Conservation (phyloP, 2,797 vertebrate genomes). For the Gambelia wislizenii region DNA sequence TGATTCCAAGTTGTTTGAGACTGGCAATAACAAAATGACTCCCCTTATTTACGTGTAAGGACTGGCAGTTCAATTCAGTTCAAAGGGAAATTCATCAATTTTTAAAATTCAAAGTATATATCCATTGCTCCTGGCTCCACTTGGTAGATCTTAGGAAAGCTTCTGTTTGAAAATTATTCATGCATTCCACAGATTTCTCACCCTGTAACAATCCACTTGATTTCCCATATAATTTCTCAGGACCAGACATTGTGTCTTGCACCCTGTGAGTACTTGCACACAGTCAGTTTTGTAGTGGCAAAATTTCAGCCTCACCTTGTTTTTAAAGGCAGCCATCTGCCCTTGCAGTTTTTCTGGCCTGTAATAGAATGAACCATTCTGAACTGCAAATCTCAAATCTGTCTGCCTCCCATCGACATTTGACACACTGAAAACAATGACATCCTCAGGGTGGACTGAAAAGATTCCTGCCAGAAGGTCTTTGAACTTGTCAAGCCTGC, state of each 20-base stretch:
- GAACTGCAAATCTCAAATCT: conserved; percentile 83
- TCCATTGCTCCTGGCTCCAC: neutral
- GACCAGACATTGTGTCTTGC: neutral
- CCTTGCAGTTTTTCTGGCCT: conserved; percentile 86
- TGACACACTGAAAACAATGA: conserved; percentile 84
- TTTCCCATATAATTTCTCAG: neutral
- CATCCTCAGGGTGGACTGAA: conserved; percentile 74
- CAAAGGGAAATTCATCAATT: neutral
- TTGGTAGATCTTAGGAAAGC: neutral
- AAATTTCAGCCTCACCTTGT: conserved; percentile 78
- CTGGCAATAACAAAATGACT: neutral
- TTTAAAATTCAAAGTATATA: neutral
- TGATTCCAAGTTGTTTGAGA: neutral
- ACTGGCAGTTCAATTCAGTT: neutral
- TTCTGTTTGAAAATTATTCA: neutral
- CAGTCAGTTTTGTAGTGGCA: neutral
- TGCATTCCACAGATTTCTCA: neutral
- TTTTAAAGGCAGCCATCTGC: conserved; percentile 85
- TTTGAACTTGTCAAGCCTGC: conserved; percentile 80
- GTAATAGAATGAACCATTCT: conserved; percentile 72
- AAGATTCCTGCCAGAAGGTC: conserved; percentile 85
- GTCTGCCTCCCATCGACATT: conserved; percentile 79
- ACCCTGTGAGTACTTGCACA: neutral
- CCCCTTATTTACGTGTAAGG: neutral
- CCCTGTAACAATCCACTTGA: neutral